Evolutionary conservation across 2,113 vertebrate species (phyloP).

Genomic region (Ciconia maguari): DNA sequence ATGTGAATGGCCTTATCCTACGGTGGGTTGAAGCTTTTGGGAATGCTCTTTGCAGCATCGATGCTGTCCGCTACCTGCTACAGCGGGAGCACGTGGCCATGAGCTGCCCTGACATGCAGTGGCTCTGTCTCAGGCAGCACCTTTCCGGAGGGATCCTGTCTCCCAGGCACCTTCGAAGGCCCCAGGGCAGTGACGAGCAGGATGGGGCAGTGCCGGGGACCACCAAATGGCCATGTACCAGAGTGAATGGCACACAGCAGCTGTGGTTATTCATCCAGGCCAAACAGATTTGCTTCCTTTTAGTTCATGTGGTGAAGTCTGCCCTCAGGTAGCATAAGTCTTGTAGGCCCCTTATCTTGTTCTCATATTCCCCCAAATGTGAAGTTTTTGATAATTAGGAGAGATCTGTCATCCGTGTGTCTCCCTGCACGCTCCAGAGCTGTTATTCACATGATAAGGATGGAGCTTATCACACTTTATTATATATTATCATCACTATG

Average conservation of each 20-base stretch:
- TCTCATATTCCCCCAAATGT: neutral
- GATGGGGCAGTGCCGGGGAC: neutral
- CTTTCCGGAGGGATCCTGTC: neutral
- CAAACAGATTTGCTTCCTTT: neutral
- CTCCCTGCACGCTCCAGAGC: neutral
- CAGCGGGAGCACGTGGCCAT: rapidly evolving
- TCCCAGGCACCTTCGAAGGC: neutral
- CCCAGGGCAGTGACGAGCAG: neutral
- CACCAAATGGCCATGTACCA: rapidly evolving
- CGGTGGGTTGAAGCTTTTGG: neutral
- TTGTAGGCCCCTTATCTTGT: neutral
- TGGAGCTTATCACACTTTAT: neutral
- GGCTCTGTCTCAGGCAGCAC: rapidly evolving
- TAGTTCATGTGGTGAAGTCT: neutral
- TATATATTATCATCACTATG: neutral
- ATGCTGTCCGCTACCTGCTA: neutral
- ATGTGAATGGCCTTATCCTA: neutral
- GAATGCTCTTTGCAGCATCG: neutral
- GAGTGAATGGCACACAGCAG: neutral
- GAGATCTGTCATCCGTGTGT: rapidly evolving
- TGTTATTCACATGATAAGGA: neutral
- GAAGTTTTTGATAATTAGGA: neutral
- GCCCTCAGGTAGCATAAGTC: neutral
- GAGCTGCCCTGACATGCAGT: neutral
- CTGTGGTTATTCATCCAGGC: neutral